Evolutionary conservation across 2,888 invertebrate genomes (phyloP).

Genomic region (Andrena hattorfiana): DNA sequence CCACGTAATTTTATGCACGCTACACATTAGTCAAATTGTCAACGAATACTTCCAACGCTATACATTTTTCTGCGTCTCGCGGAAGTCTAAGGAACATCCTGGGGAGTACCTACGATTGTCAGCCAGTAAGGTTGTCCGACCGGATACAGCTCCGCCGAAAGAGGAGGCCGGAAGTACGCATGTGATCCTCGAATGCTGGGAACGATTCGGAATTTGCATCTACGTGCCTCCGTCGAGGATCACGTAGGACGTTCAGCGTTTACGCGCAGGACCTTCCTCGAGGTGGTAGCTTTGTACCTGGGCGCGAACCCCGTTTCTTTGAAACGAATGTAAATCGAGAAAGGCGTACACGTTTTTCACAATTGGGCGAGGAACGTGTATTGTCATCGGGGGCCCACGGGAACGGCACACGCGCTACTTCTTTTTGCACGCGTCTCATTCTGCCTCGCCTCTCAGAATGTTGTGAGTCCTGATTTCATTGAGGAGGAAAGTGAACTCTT

Average conservation of each 20-base stretch:
- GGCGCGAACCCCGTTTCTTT: not conserved
- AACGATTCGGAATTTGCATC: constrained; percentile 54
- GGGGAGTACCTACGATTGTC: not conserved
- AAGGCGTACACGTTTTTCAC: not conserved
- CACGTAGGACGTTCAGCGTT: constrained; percentile 21
- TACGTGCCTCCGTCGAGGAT: constrained; percentile 46
- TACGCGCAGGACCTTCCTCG: not conserved
- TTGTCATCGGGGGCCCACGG: not conserved
- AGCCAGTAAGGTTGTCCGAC: constrained; percentile 20
- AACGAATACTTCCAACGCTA: too few species aligned
- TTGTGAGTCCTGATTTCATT: constrained; percentile 63
- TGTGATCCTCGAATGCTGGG: constrained; percentile 45
- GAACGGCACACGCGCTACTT: not conserved
- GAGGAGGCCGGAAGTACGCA: constrained; percentile 51
- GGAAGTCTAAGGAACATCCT: not conserved
- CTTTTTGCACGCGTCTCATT: constrained; percentile 46
- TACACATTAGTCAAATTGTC: too few species aligned
- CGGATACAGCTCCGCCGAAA: constrained; percentile 41
- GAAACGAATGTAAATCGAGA: not conserved
- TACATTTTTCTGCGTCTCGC: too few species aligned
- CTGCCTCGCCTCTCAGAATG: constrained; percentile 52
- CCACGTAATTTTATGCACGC: too few species aligned
- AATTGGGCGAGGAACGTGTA: not conserved
- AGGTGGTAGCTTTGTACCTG: not conserved
- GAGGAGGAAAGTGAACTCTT: constrained; percentile 65